Conservation (phyloP, 92 coral and sea anemone species). For the Metridium senile region DNA sequence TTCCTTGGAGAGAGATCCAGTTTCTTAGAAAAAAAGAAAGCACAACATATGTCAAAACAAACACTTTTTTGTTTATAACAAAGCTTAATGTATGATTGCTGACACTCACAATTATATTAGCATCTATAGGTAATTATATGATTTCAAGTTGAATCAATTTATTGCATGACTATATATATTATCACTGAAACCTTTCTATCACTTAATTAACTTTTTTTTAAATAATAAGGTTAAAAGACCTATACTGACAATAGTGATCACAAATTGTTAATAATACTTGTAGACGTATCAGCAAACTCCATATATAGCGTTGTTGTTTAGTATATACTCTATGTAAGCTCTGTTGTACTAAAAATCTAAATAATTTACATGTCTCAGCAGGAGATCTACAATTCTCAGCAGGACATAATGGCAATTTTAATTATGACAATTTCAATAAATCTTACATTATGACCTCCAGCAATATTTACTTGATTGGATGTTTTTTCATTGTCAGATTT, state of each 20-base stretch:
- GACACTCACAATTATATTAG: too few relatives aligned
- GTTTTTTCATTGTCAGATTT: too few relatives aligned
- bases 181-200: too few relatives aligned
- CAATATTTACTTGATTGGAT: not conserved
- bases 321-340: not conserved
- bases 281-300: not conserved
- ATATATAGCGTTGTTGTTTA: not conserved
- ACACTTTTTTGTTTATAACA: too few relatives aligned
- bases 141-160: too few relatives aligned
- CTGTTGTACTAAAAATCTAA: not conserved
- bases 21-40: constrained; percentile 6
- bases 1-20: constrained; percentile 36
- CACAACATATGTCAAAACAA: not conserved
- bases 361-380: constrained; percentile 11
- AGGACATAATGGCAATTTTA: not conserved
- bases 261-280: not conserved
- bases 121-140: too few relatives aligned
- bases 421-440: constrained; percentile 8
- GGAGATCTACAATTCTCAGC: not conserved
- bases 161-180: too few relatives aligned
- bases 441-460: not conserved
- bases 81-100: too few relatives aligned
- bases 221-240: too few relatives aligned
- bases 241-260: too few relatives aligned
- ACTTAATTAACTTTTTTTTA: too few relatives aligned